Evolutionary conservation across 2,888 invertebrate genomes (phyloP).

Genomic region (Hoplodrina ambigua): DNA sequence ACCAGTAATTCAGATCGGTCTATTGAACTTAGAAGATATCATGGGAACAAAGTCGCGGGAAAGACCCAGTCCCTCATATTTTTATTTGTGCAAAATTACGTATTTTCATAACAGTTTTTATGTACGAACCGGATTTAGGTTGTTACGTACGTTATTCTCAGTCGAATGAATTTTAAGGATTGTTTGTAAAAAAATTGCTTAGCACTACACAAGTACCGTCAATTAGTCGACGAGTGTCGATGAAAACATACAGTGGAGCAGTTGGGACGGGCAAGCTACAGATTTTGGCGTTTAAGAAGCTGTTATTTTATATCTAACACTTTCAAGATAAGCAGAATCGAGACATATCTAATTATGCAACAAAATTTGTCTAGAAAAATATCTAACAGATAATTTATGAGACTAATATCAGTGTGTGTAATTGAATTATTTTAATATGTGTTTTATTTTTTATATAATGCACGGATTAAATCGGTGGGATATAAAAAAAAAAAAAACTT

Average conservation of each 20-base stretch:
- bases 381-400: too few relatives aligned
- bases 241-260: constrained; percentile 38
- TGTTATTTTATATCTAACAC: background rate
- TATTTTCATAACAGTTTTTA: background rate
- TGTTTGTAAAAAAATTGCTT: constrained; percentile 30
- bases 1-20: background rate
- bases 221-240: constrained; percentile 46
- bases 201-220: constrained; percentile 50
- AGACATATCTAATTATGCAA: background rate
- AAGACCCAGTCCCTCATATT: constrained; percentile 14
- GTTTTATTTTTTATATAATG: too few relatives aligned
- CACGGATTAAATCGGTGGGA: too few relatives aligned
- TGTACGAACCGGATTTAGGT: constrained; percentile 62
- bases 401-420: too few relatives aligned
- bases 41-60: background rate
- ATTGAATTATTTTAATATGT: too few relatives aligned
- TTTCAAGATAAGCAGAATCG: background rate
- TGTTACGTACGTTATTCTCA: constrained; percentile 59
- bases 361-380: too few relatives aligned
- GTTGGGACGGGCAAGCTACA: background rate
- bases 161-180: constrained; percentile 52
- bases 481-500: too few relatives aligned
- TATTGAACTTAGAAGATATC: background rate
- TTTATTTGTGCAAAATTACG: constrained; percentile 17
- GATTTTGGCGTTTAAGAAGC: background rate